Evolutionary conservation across 1,140 invertebrate species (phyloP).

Genomic region (Acromyrmex charruanus): DNA sequence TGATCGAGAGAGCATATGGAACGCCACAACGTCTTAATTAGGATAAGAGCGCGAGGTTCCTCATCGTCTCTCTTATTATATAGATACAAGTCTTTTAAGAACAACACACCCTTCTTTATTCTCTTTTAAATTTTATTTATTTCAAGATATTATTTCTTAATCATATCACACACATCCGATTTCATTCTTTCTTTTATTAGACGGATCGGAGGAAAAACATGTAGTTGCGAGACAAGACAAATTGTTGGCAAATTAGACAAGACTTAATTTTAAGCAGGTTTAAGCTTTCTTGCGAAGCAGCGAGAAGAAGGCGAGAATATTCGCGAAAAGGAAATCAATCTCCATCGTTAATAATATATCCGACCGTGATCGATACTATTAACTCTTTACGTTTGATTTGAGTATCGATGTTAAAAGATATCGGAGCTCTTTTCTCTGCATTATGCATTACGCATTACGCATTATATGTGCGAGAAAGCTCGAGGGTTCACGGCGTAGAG

Average conservation of each 20-base stretch:
- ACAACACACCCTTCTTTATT: not conserved
- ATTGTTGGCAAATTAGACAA: conserved; percentile 15
- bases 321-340: not conserved
- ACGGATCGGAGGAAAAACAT: not conserved
- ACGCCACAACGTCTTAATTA: not conserved
- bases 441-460: no score
- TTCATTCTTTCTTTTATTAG: not conserved
- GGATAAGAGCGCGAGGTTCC: not conserved
- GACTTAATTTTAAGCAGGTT: not conserved
- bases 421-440: conserved; percentile 31
- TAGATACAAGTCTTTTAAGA: not conserved
- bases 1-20: not conserved
- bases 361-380: conserved; percentile 14
- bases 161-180: not conserved
- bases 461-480: conserved; percentile 37
- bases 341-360: conserved; percentile 35
- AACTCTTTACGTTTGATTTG: conserved; percentile 13
- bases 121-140: not conserved
- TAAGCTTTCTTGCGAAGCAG: not conserved
- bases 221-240: not conserved
- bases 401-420: conserved; percentile 66
- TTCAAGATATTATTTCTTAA: not conserved
- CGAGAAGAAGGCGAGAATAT: not conserved
- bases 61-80: not conserved
- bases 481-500: conserved; percentile 47